phyloP scores from a whole-genome alignment of 2,888 invertebrate genomes.

The Spialia ferax region DNA sequence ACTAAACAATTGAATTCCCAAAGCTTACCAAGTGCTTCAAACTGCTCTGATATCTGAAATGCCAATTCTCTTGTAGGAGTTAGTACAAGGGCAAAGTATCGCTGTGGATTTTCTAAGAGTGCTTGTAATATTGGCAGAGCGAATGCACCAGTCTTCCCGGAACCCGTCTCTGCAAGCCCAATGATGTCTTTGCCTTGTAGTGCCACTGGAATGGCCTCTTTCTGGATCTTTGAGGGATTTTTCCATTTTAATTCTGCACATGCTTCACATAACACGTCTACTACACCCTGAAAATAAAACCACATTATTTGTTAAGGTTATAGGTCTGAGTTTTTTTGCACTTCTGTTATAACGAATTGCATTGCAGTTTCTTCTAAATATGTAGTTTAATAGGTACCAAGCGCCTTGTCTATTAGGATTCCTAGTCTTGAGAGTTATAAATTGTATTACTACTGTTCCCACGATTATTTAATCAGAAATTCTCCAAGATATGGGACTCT shows the following conservation, averaged over 20 bases:
- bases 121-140: slow-evolving; percentile 98
- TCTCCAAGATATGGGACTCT: too few relatives aligned
- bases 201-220: slow-evolving; percentile 96
- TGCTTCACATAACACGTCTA: slow-evolving; percentile 96
- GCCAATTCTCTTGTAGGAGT: slow-evolving; percentile 99
- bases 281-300: slow-evolving; percentile 90
- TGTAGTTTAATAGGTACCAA: too few relatives aligned
- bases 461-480: too few relatives aligned
- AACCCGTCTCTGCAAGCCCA: slow-evolving; percentile 93
- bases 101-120: slow-evolving; percentile 95
- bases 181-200: slow-evolving; percentile 92
- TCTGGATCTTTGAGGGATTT: slow-evolving; percentile 97
- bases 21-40: slow-evolving; percentile 96
- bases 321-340: too few relatives aligned
- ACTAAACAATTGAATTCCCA: too few relatives aligned
- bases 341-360: too few relatives aligned
- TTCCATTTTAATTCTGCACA: slow-evolving; percentile 98
- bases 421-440: too few relatives aligned
- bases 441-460: too few relatives aligned
- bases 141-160: slow-evolving; percentile 99
- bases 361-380: too few relatives aligned
- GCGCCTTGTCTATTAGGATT: too few relatives aligned
- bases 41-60: slow-evolving; percentile 99
- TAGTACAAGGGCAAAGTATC: slow-evolving; percentile 96
- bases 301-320: neutral